A percentile compares a stretch with the other conserved stretches of the same genome.
These are phyloP conservation scores for Phyllopteryx taeniolatus DNA, from an alignment of 2,113 vertebrate genomes.

Conservation along the genomic window DNA sequence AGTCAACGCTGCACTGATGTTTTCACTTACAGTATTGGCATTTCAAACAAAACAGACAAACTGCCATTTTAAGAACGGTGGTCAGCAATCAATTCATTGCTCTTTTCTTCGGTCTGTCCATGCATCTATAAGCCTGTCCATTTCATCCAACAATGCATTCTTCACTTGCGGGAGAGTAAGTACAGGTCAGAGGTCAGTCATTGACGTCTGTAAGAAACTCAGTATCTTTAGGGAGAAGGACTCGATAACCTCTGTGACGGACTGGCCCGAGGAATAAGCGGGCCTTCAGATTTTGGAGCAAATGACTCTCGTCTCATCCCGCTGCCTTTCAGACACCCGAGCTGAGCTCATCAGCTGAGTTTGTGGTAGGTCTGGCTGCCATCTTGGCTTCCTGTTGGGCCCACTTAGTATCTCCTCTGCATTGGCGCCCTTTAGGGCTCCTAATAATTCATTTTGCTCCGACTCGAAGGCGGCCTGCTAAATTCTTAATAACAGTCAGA, in stretches of 20 bases:
- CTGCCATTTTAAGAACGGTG: constrained; percentile 50
- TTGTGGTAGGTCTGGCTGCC: constrained; percentile 24
- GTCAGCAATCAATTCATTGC: constrained; percentile 17
- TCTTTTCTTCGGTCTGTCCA: neutral
- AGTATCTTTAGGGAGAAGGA: too few relatives aligned
- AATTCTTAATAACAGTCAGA: constrained; percentile 91
- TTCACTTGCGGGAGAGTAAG: neutral
- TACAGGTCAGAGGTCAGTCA: neutral
- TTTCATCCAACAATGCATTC: neutral
- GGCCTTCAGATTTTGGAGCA: neutral
- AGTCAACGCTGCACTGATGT: constrained; percentile 66
- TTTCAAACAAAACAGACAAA: constrained; percentile 52
- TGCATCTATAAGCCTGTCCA: neutral
- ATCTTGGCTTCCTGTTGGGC: constrained; percentile 16
- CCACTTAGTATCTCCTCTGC: constrained; percentile 70
- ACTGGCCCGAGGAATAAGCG: neutral
- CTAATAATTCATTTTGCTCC: constrained; percentile 84
- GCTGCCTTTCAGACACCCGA: constrained; percentile 6
- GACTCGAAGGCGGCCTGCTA: constrained; percentile 86
- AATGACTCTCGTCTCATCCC: constrained; percentile 3
- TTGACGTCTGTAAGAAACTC: neutral
- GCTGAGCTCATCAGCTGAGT: constrained; percentile 42
- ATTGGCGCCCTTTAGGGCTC: constrained; percentile 81
- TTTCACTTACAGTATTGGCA: constrained; percentile 62
- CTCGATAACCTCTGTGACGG: neutral